Conservation (phyloP, 2,113 vertebrate genomes). For the Lamprotornis superbus region DNA sequence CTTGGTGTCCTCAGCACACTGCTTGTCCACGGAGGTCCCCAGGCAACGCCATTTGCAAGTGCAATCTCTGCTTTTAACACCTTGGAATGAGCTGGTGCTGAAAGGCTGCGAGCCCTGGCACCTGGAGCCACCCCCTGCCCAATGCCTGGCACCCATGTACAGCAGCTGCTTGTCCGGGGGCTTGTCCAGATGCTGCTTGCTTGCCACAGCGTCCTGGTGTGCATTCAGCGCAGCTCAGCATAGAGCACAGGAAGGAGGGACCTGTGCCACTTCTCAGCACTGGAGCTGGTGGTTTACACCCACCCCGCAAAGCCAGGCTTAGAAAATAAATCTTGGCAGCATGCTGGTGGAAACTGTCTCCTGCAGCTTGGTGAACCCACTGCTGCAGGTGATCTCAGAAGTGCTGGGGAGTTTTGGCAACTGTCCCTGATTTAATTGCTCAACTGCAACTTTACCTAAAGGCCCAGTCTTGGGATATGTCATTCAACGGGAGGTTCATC, state of each 20-base stretch:
- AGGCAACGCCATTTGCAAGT: background rate
- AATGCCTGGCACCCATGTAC: rapidly evolving
- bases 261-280: background rate
- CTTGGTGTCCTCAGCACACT: background rate
- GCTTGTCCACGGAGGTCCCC: rapidly evolving
- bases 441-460: background rate
- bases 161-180: background rate
- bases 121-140: background rate
- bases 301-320: rapidly evolving
- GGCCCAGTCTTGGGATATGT: background rate
- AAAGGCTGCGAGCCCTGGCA: background rate
- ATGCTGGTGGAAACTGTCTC: rapidly evolving
- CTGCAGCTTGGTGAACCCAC: background rate
- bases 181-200: rapidly evolving
- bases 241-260: background rate
- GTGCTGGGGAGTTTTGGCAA: background rate
- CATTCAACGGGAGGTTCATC: background rate
- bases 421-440: background rate
- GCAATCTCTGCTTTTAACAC: background rate
- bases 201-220: background rate
- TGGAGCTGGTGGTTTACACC: background rate
- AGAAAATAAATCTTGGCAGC: background rate
- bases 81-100: background rate
- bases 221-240: background rate
- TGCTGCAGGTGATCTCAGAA: background rate